phyloP scores from a whole-genome alignment of 2,888 invertebrate species.

The Xestia c-nigrum region DNA sequence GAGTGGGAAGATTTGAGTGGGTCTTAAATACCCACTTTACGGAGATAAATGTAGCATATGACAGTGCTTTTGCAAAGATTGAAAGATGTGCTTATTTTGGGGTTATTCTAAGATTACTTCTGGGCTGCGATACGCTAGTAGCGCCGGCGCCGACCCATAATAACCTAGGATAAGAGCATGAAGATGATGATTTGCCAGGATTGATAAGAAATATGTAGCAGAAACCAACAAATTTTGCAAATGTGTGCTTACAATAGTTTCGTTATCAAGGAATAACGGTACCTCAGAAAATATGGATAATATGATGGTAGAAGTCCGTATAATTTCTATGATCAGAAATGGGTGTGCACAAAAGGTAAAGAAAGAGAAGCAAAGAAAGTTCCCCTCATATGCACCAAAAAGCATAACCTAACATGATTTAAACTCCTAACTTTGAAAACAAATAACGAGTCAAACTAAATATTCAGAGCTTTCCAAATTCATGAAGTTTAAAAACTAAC shows the following conservation, averaged over 20 bases:
- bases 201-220: background rate
- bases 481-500: constrained; percentile 31
- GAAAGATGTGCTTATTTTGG: constrained; percentile 28
- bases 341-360: background rate
- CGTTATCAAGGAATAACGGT: background rate
- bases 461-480: constrained; percentile 7
- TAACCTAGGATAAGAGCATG: no score
- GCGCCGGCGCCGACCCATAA: background rate
- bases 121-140: background rate
- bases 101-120: background rate
- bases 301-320: background rate
- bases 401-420: background rate
- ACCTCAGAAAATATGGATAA: no score
- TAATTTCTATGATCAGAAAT: background rate
- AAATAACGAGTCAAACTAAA: constrained; percentile 26
- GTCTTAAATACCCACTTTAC: constrained; percentile 51
- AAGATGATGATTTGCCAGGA: background rate
- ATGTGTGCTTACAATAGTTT: background rate
- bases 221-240: background rate
- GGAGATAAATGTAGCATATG: constrained; percentile 27
- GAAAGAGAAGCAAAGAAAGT: background rate
- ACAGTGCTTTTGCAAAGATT: constrained; percentile 20
- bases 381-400: background rate
- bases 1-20: constrained; percentile 57
- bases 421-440: constrained; percentile 8